Conservation (phyloP, 2,888 invertebrate species). For the Ennomos fuscantarius region DNA sequence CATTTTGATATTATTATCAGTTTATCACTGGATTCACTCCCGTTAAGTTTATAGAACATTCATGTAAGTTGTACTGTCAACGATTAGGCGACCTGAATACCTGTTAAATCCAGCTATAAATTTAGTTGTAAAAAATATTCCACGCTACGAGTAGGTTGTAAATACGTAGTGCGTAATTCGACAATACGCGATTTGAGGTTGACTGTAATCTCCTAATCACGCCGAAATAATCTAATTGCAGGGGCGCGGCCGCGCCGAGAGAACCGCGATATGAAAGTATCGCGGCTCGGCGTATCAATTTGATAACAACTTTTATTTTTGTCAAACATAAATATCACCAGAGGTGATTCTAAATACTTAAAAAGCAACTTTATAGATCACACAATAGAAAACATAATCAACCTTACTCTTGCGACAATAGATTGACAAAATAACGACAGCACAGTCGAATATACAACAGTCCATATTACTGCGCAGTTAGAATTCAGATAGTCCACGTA, state of each 20-base stretch:
- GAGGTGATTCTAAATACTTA: slow-evolving; percentile 11
- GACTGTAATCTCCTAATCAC: slow-evolving; percentile 59
- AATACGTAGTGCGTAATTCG: slow-evolving; percentile 36
- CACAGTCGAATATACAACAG: slow-evolving; percentile 33
- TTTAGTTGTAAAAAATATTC: slow-evolving; percentile 52
- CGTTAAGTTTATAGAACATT: slow-evolving; percentile 1
- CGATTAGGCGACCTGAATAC: slow-evolving; percentile 46
- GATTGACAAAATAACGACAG: slow-evolving; percentile 13
- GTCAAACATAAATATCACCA: slow-evolving; percentile 13
- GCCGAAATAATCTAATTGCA: slow-evolving; percentile 69
- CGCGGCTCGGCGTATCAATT: slow-evolving; percentile 47
- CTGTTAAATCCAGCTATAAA: slow-evolving; percentile 44
- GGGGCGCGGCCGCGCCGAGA: slow-evolving; percentile 62
- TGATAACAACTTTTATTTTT: slow-evolving; percentile 57
- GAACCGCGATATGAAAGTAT: slow-evolving; percentile 46
- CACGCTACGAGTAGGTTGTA: slow-evolving; percentile 42
- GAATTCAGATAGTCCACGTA: slow-evolving; percentile 44
- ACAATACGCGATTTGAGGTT: slow-evolving; percentile 53
- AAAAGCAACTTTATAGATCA: slow-evolving; percentile 20
- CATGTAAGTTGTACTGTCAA: slow-evolving; percentile 8
- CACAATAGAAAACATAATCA: slow-evolving; percentile 10
- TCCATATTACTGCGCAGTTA: slow-evolving; percentile 60
- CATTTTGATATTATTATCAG: slow-evolving; percentile 5
- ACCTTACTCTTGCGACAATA: slow-evolving; percentile 23
- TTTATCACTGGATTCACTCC: slow-evolving; percentile 11